Evolutionary conservation across 1,140 invertebrate genomes (phyloP).

Genomic region (Planococcus citri): DNA sequence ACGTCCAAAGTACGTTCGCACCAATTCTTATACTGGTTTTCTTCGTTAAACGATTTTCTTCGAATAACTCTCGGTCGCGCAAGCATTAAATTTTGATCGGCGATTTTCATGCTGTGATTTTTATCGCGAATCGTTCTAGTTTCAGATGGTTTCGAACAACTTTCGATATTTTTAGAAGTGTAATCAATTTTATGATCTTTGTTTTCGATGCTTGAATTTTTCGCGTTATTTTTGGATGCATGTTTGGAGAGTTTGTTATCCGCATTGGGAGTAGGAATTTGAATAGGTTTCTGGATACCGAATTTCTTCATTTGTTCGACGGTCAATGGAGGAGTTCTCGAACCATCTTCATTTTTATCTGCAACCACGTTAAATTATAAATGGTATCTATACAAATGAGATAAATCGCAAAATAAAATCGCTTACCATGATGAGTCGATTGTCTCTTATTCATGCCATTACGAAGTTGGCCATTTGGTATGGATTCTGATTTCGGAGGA

Average conservation of each 20-base stretch:
- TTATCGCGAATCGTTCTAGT: neutral
- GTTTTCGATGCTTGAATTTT: neutral
- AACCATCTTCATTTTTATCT: neutral
- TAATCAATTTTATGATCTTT: neutral
- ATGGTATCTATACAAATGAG: too few relatives aligned
- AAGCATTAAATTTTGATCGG: neutral
- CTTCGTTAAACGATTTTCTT: slow-evolving; percentile 25
- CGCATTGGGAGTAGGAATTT: neutral
- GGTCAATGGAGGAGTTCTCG: neutral
- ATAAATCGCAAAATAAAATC: too few relatives aligned
- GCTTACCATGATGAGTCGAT: too few relatives aligned
- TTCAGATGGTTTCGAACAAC: neutral
- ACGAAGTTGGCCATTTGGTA: neutral
- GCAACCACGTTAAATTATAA: neutral
- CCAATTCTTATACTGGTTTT: slow-evolving; percentile 58
- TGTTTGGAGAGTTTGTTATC: neutral
- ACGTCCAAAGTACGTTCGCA: slow-evolving; percentile 80
- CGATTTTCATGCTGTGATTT: neutral
- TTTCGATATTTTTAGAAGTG: neutral
- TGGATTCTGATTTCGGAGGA: neutral
- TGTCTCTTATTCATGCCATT: neutral
- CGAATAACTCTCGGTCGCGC: slow-evolving; percentile 2
- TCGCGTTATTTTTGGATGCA: neutral
- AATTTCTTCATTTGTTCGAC: slow-evolving; percentile 9
- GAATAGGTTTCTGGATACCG: neutral